A percentile compares a stretch with the other conserved stretches of the same genome.
These are phyloP conservation scores for Hafferia zeledoni DNA, from an alignment of 2,797 vertebrate species.

Conservation along the genomic window DNA sequence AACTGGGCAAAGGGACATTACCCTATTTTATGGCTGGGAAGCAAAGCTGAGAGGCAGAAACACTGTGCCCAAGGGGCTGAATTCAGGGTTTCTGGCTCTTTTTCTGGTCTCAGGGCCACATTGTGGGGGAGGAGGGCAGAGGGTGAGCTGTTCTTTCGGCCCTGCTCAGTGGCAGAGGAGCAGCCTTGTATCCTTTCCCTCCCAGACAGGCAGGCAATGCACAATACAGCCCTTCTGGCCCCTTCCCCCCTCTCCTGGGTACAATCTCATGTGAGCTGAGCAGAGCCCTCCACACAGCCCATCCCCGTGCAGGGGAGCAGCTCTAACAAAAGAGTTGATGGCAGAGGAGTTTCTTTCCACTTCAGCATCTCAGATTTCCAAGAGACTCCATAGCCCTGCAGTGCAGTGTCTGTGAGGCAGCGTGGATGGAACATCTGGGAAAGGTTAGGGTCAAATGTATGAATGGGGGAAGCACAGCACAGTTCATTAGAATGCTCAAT, in stretches of 20 bases:
- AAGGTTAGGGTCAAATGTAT: slow-evolving; percentile 81
- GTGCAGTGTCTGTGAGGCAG: slow-evolving; percentile 46
- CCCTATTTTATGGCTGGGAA: neutral
- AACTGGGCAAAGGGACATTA: neutral
- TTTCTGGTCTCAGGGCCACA: neutral
- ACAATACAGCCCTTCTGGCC: neutral
- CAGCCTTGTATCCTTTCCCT: neutral
- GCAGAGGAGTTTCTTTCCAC: slow-evolving; percentile 53
- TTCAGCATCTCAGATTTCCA: slow-evolving; percentile 14
- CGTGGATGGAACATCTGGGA: slow-evolving; percentile 78
- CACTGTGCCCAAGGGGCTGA: neutral
- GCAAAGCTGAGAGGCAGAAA: neutral
- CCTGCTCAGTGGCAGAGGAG: neutral
- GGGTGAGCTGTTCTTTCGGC: neutral
- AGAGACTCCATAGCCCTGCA: slow-evolving; percentile 49
- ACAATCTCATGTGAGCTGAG: rapidly evolving
- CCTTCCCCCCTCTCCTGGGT: neutral
- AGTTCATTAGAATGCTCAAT: slow-evolving; percentile 68
- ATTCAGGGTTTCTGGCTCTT: neutral
- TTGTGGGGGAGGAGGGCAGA: neutral
- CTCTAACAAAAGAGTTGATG: neutral
- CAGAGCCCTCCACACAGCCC: neutral
- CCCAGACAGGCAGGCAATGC: neutral
- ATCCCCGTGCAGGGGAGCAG: rapidly evolving
- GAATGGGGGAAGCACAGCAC: slow-evolving; percentile 72